Evolutionary conservation across 1,140 invertebrate species (phyloP).

Genomic region (Forficula auricularia): DNA sequence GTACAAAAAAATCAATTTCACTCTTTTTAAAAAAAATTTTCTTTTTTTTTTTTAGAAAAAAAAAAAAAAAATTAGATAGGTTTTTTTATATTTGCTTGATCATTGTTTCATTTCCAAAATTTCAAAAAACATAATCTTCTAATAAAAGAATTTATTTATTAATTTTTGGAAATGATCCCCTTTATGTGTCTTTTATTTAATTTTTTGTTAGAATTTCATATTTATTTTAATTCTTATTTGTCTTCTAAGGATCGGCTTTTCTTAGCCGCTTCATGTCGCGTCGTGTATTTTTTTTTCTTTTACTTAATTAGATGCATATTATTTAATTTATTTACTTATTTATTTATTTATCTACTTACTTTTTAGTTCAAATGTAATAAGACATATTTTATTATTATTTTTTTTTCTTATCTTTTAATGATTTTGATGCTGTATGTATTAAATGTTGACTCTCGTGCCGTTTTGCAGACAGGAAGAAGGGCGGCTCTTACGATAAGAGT

Average conservation of each 20-base stretch:
- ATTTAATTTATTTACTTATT: background rate
- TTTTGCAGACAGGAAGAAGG: no score
- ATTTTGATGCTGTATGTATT: no score
- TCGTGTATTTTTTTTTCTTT: background rate
- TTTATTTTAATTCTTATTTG: slow-evolving; percentile 15
- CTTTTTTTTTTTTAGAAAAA: no score
- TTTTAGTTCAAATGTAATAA: no score
- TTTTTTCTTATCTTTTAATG: no score
- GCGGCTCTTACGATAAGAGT: slow-evolving; percentile 12
- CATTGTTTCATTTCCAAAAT: slow-evolving; percentile 10
- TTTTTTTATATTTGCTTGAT: slow-evolving; percentile 1
- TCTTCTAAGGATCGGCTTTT: slow-evolving; percentile 15
- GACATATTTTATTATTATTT: no score
- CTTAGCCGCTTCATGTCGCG: slow-evolving; percentile 4
- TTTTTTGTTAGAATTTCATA: no score
- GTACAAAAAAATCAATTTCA: background rate
- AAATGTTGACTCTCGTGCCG: no score
- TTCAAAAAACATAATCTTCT: background rate
- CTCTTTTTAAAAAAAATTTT: slow-evolving; percentile 10
- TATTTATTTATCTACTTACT: slow-evolving; percentile 5
- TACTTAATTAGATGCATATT: background rate
- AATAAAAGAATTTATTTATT: background rate
- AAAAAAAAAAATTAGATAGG: no score
- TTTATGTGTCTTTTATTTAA: background rate
- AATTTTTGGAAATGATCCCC: background rate